phyloP scores from a whole-genome alignment of 2,113 vertebrate genomes.

The Aegithalos caudatus region DNA sequence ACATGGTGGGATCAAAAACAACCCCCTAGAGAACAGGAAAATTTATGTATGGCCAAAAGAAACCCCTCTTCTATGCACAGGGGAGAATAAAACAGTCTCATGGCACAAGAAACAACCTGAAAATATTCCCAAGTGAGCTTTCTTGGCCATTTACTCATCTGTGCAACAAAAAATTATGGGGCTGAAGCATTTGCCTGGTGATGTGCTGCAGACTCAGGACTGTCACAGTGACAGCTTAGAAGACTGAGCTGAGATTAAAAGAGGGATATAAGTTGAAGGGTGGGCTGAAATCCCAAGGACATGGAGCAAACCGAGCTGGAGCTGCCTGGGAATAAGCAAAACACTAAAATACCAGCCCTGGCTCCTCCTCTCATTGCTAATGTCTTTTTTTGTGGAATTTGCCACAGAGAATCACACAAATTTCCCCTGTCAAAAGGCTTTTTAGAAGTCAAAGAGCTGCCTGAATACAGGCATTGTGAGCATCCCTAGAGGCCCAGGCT shows the following conservation, averaged over 20 bases:
- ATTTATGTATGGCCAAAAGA: background rate
- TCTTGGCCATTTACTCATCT: background rate
- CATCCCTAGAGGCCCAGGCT: rapidly evolving
- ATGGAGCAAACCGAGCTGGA: background rate
- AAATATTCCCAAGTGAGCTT: background rate
- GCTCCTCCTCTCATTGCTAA: background rate
- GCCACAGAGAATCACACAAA: background rate
- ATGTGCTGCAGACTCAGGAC: background rate
- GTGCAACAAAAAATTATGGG: background rate
- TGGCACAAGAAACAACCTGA: background rate
- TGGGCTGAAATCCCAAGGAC: background rate
- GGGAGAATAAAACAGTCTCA: background rate
- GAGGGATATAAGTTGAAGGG: background rate
- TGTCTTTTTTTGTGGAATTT: background rate
- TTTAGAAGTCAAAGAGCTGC: background rate
- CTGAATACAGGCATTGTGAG: background rate
- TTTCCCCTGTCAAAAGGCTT: background rate
- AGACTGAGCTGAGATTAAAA: background rate
- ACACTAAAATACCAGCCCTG: background rate
- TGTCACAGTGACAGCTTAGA: background rate
- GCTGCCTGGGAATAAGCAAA: background rate
- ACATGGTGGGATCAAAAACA: background rate
- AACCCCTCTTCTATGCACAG: rapidly evolving
- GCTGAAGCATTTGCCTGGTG: background rate
- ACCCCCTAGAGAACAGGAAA: rapidly evolving